A percentile compares a stretch with the other conserved stretches of the same genome.
Conservation (phyloP, 2,797 vertebrate species). For the Pogoniulus pusillus region DNA sequence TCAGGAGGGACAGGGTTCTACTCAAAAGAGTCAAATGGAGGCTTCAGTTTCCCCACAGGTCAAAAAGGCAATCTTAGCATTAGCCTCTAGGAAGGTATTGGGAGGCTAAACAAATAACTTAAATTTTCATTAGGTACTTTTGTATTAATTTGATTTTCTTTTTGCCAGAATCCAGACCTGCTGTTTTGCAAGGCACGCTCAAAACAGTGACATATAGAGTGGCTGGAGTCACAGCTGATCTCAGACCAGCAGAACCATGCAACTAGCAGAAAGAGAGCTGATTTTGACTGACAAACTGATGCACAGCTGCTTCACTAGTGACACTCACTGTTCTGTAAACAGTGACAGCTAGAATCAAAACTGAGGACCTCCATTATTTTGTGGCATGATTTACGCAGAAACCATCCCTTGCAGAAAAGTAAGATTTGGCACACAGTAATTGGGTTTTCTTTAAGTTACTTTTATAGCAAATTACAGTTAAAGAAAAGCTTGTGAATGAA, state of each 20-base stretch:
- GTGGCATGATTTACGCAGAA: neutral
- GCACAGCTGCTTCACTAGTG: neutral
- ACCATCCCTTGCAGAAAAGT: neutral
- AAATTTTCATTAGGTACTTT: neutral
- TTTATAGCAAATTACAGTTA: neutral
- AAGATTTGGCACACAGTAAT: neutral
- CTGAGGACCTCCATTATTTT: neutral
- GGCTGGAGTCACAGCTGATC: neutral
- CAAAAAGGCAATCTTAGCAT: neutral
- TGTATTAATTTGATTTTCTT: neutral
- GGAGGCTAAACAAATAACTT: neutral
- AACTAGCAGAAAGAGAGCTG: neutral
- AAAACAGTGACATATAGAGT: neutral
- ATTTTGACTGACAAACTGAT: neutral
- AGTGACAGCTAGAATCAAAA: neutral
- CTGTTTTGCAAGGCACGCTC: neutral
- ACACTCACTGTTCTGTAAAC: neutral
- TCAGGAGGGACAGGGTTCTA: no score
- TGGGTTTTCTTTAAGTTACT: neutral
- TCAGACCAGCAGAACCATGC: neutral
- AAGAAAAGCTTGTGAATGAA: neutral
- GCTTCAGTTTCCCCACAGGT: neutral
- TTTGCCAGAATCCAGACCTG: neutral
- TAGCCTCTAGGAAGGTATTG: neutral
- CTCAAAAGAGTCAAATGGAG: no score